These are phyloP conservation scores for Cebus imitator DNA, from an alignment of 2,113 vertebrate genomes.

Conservation along the genomic window DNA sequence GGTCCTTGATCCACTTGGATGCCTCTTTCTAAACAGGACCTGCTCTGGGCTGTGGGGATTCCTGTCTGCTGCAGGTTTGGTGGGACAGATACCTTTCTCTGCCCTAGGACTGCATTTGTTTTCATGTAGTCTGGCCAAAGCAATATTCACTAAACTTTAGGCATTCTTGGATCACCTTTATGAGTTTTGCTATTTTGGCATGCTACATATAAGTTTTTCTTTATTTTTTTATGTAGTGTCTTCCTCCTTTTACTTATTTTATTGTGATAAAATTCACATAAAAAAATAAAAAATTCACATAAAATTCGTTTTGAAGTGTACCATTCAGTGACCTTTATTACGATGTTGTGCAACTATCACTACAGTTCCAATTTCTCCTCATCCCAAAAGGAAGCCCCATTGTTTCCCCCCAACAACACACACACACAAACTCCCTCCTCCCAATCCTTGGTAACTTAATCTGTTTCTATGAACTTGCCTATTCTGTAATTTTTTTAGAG, in stretches of 20 bases:
- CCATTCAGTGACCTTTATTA: background rate
- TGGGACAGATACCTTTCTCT: background rate
- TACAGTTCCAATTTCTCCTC: background rate
- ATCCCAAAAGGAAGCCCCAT: background rate
- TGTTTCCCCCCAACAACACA: background rate
- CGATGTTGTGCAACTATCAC: background rate
- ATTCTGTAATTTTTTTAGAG: background rate
- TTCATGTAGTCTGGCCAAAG: background rate
- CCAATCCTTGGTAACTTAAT: background rate
- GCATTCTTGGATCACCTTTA: background rate
- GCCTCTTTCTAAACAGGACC: background rate
- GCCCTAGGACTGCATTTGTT: background rate
- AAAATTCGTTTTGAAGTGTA: background rate
- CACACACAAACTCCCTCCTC: background rate
- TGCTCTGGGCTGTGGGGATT: no score
- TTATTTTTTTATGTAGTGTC: background rate
- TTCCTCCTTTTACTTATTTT: background rate
- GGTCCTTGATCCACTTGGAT: background rate
- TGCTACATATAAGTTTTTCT: background rate
- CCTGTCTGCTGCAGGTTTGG: background rate
- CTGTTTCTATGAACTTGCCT: background rate
- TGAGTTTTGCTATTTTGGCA: background rate
- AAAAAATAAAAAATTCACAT: background rate
- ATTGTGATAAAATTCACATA: background rate
- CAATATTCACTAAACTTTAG: background rate